Base-by-base conservation (phyloP, 2,888 invertebrate genomes). In the Cloeon dipterum region DNA sequence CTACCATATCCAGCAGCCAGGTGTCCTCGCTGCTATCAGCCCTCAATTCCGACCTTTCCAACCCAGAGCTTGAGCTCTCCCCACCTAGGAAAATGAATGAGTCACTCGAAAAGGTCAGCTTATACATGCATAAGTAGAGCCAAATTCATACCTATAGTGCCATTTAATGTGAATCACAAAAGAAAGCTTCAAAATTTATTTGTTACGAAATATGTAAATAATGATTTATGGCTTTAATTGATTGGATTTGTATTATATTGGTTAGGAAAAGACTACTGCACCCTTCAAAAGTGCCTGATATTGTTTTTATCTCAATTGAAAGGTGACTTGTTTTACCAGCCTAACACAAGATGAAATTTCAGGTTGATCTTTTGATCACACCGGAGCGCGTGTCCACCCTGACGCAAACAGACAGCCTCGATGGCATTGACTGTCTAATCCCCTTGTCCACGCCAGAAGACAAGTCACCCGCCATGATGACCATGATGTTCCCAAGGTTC, bases 21-120 rank as follows among this genome's bases (percentile, higher is more conserved):
- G 44, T 44, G 7, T 44, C 43, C 3, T 44, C 44, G 20, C 43
- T 44, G 8, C 34, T 44, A 4, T 43, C 43, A 20, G 44, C 43
- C 16, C 40, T 44, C 13, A 29, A n/a, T 16, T 29, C 29, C 5
- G 29, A 29, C 16, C 29, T 29, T 7, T 29, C 29, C 14, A 29
- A 29, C 16, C n/a, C 29, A 29, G 29, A 29, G 29, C n/a, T 29
- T 11, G 29, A 29, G 29, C 29, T 29, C 29, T 29, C 29, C 11
- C 29, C 29, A 8, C 29, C 29, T n/a, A 29, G 29, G 14, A 29
- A 29, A 29, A n/a, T 29, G 7, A 16, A 5, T 5, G 29, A 29
- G n/a, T 16, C n/a, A 14, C 29, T 29, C 16, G 29, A n/a, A n/a
- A n/a, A n/a, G n/a, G n/a, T n/a, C n/a, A n/a, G n/a, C 11, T 14